phyloP scores from a whole-genome alignment of 53 echinoderm and acorn worm species.

The Crossaster papposus region DNA sequence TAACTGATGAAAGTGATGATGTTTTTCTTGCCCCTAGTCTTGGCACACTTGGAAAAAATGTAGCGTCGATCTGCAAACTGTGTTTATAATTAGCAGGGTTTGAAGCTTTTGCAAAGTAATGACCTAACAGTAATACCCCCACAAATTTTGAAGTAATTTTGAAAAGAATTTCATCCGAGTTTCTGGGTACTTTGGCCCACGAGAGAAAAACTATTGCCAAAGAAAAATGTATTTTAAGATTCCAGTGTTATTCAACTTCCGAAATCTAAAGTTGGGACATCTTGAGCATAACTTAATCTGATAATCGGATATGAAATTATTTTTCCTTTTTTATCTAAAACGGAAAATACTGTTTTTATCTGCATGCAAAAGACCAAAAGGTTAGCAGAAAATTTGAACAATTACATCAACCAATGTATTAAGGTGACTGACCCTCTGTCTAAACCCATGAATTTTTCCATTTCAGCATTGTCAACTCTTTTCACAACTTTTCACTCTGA shows the following conservation, averaged over 20 bases:
- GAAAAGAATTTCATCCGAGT: too few relatives aligned
- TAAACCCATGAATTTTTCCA: neutral
- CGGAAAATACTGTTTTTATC: too few relatives aligned
- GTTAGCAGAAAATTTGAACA: neutral
- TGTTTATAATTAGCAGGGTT: neutral
- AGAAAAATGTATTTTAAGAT: too few relatives aligned
- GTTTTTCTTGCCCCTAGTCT: neutral
- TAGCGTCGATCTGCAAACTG: neutral
- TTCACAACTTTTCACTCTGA: neutral
- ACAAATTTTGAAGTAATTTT: too few relatives aligned
- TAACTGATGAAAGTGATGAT: neutral
- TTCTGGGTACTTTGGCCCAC: too few relatives aligned
- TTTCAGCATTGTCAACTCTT: neutral
- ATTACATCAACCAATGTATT: neutral
- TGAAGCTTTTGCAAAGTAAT: conserved; percentile 6
- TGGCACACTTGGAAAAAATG: neutral
- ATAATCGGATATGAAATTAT: too few relatives aligned
- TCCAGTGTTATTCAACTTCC: too few relatives aligned
- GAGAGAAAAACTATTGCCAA: too few relatives aligned
- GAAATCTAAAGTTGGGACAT: too few relatives aligned
- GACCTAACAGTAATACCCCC: neutral
- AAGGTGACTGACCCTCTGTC: neutral
- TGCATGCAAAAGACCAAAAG: neutral
- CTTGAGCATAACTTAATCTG: too few relatives aligned
- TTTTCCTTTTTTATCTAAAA: too few relatives aligned